phyloP scores from a whole-genome alignment of 2,113 vertebrate genomes.

The Erythrocercus mccallii region DNA sequence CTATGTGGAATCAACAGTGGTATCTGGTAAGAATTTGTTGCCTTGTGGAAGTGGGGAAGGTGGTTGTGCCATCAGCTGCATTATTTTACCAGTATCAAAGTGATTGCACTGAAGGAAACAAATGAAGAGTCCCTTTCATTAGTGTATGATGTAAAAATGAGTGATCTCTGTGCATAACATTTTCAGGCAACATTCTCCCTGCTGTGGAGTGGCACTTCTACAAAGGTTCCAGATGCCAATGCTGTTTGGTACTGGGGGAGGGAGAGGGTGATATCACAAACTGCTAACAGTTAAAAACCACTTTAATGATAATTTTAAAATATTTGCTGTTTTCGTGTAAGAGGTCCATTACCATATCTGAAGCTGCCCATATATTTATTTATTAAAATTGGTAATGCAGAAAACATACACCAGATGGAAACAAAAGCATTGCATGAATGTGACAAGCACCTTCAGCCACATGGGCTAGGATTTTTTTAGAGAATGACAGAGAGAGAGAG shows the following conservation, averaged over 20 bases:
- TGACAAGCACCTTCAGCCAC: background rate
- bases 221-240: background rate
- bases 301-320: background rate
- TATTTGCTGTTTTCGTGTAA: accelerated
- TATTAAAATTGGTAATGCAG: background rate
- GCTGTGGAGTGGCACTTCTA: background rate
- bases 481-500: too few species aligned
- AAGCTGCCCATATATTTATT: background rate
- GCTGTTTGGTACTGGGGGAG: background rate
- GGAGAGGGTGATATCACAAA: background rate
- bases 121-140: background rate
- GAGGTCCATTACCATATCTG: background rate
- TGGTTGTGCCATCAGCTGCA: background rate
- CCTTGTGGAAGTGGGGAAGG: background rate
- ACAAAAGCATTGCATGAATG: background rate
- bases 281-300: background rate
- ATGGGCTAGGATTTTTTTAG: background rate
- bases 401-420: background rate
- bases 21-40: constrained; percentile 86
- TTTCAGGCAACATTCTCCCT: background rate
- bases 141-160: background rate
- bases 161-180: background rate
- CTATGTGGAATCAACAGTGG: constrained; percentile 99
- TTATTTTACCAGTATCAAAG: background rate
- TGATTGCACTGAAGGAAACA: accelerated